Percentiles rank a stretch among this genome's conserved stretches.
These are phyloP conservation scores for Cephus runcator DNA, from an alignment of 2,888 invertebrate genomes.

Conservation along the genomic window DNA sequence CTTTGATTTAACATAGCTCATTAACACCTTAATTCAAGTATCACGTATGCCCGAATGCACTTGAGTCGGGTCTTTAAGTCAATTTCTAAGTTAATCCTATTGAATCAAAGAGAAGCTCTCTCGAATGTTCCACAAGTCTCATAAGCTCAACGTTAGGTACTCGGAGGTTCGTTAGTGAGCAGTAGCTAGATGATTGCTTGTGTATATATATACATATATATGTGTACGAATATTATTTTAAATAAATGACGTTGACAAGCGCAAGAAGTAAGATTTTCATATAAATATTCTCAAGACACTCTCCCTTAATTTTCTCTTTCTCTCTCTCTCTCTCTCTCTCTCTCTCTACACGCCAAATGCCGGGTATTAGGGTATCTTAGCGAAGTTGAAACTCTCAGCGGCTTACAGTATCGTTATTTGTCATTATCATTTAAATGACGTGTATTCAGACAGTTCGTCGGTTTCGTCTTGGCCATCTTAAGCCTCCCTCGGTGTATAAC, in stretches of 20 bases:
- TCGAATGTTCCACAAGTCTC: no score
- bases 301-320: not conserved
- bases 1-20: no score
- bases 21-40: no score
- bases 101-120: no score
- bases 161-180: no score
- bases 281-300: not conserved
- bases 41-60: no score
- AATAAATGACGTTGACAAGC: not conserved
- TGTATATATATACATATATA: no score
- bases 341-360: not conserved
- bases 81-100: no score
- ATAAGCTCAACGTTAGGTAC: no score
- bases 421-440: conserved; percentile 28
- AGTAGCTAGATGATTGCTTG: no score
- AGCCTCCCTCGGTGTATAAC: conserved; percentile 9
- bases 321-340: not conserved
- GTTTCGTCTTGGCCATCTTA: conserved; percentile 21
- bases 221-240: no score
- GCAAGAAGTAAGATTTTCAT: not conserved
- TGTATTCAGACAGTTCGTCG: conserved; percentile 11
- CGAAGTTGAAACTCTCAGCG: not conserved
- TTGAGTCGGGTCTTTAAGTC: no score
- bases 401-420: conserved; percentile 7
- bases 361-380: not conserved